phyloP scores from a whole-genome alignment of 1,140 invertebrate genomes.

The Eupristina koningsbergeri region DNA sequence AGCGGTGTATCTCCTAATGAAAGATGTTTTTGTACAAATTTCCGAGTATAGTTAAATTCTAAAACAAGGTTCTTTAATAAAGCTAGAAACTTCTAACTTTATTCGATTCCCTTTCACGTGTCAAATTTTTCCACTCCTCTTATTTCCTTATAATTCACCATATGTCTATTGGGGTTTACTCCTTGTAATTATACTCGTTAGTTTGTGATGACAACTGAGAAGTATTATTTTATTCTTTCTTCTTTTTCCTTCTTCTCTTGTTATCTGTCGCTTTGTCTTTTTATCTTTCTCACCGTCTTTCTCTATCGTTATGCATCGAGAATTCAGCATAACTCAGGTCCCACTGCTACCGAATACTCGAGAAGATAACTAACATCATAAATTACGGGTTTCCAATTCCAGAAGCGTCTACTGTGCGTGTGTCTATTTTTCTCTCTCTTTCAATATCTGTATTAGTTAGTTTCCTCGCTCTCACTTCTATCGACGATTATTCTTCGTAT shows the following conservation, averaged over 20 bases:
- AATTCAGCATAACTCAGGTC: constrained; percentile 60
- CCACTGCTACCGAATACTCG: constrained; percentile 38
- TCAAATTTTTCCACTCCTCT: background rate
- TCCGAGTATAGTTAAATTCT: background rate
- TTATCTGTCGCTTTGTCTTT: background rate
- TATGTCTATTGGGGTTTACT: background rate
- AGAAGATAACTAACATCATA: constrained; percentile 54
- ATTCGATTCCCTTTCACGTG: background rate
- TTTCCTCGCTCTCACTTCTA: too few relatives aligned
- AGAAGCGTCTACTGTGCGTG: constrained; percentile 52
- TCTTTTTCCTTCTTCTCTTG: background rate
- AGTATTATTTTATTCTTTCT: background rate
- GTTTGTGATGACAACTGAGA: background rate
- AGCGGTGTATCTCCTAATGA: too few relatives aligned
- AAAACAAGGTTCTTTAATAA: background rate
- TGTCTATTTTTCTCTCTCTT: background rate
- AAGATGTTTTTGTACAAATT: too few relatives aligned
- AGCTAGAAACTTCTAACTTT: background rate
- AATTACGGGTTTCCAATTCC: constrained; percentile 65
- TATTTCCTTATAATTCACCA: background rate
- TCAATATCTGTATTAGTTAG: too few relatives aligned
- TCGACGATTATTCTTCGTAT: too few relatives aligned
- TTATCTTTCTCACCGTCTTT: background rate
- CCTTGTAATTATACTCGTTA: constrained; percentile 38
- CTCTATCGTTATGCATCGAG: constrained; percentile 15